phyloP scores from a whole-genome alignment of 2,888 invertebrate species.

The Melolontha melolontha region DNA sequence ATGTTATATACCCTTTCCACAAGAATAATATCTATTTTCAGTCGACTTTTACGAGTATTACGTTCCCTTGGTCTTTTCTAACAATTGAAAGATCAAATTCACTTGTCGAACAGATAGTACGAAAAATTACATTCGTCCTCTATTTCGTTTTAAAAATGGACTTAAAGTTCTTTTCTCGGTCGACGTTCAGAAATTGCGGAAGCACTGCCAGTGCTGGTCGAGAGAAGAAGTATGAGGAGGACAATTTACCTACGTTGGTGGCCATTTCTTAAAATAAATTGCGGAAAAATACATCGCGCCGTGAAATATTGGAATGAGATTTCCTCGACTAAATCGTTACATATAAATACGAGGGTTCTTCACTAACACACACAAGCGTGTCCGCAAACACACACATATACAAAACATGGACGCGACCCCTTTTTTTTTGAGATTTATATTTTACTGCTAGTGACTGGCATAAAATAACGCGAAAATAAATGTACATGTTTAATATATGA shows the following conservation, averaged over 20 bases:
- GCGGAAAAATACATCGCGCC: slow-evolving; percentile 31
- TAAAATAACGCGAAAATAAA: slow-evolving; percentile 33
- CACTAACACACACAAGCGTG: not conserved
- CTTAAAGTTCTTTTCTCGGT: no score
- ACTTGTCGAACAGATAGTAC: no score
- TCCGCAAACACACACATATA: not conserved
- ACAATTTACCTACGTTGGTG: not conserved
- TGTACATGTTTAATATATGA: slow-evolving; percentile 32
- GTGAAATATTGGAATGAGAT: slow-evolving; percentile 38
- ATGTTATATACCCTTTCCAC: no score
- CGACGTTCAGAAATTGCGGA: no score
- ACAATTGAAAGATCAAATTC: no score
- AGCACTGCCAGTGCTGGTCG: no score
- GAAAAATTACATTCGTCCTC: no score
- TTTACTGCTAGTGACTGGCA: slow-evolving; percentile 28
- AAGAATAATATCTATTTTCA: no score
- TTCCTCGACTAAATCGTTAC: slow-evolving; percentile 27
- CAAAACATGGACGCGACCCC: slow-evolving; percentile 6
- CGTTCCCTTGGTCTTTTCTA: no score
- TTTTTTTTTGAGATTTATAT: slow-evolving; percentile 30
- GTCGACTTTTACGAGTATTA: no score
- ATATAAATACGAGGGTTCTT: slow-evolving; percentile 20
- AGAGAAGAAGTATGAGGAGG: no score
- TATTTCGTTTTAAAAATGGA: no score
- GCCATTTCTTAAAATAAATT: slow-evolving; percentile 27